Base-by-base conservation (phyloP, 2,888 invertebrate species). In the Lydus trimaculatus region DNA sequence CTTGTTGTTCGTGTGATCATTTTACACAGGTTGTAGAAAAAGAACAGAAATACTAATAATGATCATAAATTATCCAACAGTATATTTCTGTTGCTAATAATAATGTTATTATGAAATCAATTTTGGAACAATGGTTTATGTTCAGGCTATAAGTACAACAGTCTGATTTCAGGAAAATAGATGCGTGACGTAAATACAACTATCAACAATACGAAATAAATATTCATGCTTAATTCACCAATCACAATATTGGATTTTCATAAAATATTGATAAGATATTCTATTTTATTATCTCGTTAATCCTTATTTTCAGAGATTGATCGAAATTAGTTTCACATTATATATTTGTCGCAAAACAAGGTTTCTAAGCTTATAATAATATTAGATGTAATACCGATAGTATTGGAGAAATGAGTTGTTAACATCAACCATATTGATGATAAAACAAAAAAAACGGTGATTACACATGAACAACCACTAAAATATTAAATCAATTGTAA, bases 341-440 rank as follows among this genome's bases (percentile, higher is more conserved):
- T 28, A n/a, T 56, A 56, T 56, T 23, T 23, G 2, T 52, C 3
- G 11, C 23, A 23, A 23, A 23, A 52, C 23, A 52, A 15, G 56
- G 56, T 25, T 56, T 28, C 25, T 25, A 28, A 25, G 58, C 64
- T 31, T 64, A 25, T 67, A 64, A 67, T 67, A 58, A 61, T 64
- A 67, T 68, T 65, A 68, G 23, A 31, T 58, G 58, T 11, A 61
- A 61, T 31, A 62, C 20, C 33, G 56, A 64, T 31, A 31, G 13
- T 52, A 31, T 64, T 56, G 9, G 39, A 63, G 66, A 63, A 66
- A 43, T 43, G 59, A 63, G 15, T 28, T 63, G n/a, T 28, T 28
- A 61, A 36, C 17, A 58, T 2, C n/a, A 56, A 56, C 31, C 52
- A 25, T n/a, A 58, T 20, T 33, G 63, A 7, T 17, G 67, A 67